Conservation (phyloP, 2,888 invertebrate species). For the Zeuzera pyrina region DNA sequence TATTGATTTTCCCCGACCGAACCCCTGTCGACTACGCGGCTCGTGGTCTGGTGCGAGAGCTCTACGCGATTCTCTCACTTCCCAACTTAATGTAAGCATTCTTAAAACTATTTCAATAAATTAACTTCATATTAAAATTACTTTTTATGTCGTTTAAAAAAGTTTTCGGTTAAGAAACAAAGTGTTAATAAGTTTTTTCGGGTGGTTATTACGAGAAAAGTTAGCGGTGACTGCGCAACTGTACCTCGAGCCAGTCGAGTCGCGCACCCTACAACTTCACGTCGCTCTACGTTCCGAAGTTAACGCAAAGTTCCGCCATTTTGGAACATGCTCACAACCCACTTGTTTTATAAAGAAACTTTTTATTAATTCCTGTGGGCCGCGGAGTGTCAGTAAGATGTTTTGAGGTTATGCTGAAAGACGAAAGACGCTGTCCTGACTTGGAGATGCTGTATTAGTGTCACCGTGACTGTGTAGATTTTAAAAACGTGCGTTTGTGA, state of each 20-base stretch:
- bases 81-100: conserved; percentile 32
- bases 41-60: conserved; percentile 46
- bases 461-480: conserved; percentile 32
- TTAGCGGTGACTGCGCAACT: conserved; percentile 56
- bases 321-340: conserved; percentile 75
- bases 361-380: conserved; percentile 75
- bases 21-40: conserved; percentile 64
- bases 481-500: conserved; percentile 45
- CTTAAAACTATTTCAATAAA: conserved; percentile 38
- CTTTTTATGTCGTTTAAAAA: conserved; percentile 28
- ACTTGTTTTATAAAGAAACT: conserved; percentile 76
- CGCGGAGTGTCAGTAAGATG: conserved; percentile 73
- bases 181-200: conserved; percentile 45
- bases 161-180: conserved; percentile 32
- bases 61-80: conserved; percentile 39
- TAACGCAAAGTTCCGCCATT: conserved; percentile 75
- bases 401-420: conserved; percentile 68
- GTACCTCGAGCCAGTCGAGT: conserved; percentile 40
- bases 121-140: conserved; percentile 22
- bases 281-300: conserved; percentile 72
- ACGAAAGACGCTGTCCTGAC: conserved; percentile 55
- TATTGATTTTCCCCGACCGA: conserved; percentile 72
- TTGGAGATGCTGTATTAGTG: conserved; percentile 36
- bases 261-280: conserved; percentile 72
- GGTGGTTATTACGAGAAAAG: conserved; percentile 56